Percentiles rank a stretch among this genome's conserved stretches.
These are phyloP conservation scores for Pristionchus exspectatus DNA, from an alignment of 2,888 invertebrate genomes.

Conservation along the genomic window DNA sequence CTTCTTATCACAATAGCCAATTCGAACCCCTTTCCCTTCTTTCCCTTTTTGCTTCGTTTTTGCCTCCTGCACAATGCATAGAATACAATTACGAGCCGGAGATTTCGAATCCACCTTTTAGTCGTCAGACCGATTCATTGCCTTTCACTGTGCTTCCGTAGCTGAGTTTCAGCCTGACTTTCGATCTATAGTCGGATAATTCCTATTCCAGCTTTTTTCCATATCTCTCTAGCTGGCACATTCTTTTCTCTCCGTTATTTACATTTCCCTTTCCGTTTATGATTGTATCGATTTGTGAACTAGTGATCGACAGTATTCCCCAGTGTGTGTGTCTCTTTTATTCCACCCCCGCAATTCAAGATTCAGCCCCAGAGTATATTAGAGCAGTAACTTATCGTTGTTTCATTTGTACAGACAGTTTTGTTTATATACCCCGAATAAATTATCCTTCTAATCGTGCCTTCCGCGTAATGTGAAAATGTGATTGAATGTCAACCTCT, in stretches of 20 bases:
- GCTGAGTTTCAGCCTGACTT: not conserved
- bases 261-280: constrained; percentile 18
- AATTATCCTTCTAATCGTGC: not conserved
- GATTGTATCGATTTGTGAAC: constrained; percentile 24
- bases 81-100: constrained; percentile 1
- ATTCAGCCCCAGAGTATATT: constrained; percentile 15
- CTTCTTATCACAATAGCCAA: constrained; percentile 33
- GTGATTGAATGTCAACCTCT: not conserved
- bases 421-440: constrained; percentile 15
- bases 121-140: not conserved
- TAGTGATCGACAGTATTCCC: constrained; percentile 41
- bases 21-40: not conserved
- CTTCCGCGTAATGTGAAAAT: not conserved
- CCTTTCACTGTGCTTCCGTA: constrained; percentile 38
- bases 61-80: constrained; percentile 22
- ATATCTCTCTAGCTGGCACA: constrained; percentile 26
- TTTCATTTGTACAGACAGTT: constrained; percentile 28
- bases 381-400: constrained; percentile 38
- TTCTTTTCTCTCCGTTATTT: not conserved
- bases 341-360: not conserved
- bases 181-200: too few species aligned
- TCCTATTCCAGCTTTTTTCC: not conserved
- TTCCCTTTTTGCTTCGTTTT: not conserved
- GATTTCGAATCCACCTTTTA: not conserved
- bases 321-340: not conserved